Percentiles rank a stretch among this genome's conserved stretches.
These are phyloP conservation scores for Himalopsyche japonica DNA, from an alignment of 2,888 invertebrate genomes.

Conservation along the genomic window DNA sequence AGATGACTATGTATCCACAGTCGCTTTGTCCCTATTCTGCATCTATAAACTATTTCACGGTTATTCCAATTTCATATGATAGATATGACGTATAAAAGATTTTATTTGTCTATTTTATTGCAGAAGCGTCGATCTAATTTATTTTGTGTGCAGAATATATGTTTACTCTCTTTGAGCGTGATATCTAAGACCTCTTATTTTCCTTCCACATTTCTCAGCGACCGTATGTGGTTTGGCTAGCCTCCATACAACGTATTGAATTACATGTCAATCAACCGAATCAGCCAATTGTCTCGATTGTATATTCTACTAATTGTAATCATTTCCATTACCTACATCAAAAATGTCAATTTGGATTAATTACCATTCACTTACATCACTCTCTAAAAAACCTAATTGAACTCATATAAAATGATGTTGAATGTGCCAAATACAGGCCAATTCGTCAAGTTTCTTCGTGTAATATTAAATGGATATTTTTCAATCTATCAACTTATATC, in stretches of 20 bases:
- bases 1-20: too few species aligned
- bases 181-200: background rate
- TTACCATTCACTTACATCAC: background rate
- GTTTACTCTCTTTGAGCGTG: background rate
- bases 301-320: background rate
- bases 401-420: too few species aligned
- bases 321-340: background rate
- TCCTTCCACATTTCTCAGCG: background rate
- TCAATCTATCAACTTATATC: too few species aligned
- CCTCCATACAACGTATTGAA: background rate
- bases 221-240: background rate
- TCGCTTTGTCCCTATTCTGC: too few species aligned
- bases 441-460: too few species aligned
- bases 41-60: too few species aligned
- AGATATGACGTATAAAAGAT: background rate
- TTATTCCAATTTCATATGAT: too few species aligned
- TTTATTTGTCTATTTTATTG: background rate
- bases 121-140: background rate
- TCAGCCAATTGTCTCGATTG: background rate
- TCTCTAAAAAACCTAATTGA: too few species aligned
- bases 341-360: background rate
- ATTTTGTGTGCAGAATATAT: background rate
- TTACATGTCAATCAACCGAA: background rate
- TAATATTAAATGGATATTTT: too few species aligned
- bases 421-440: too few species aligned